Evolutionary conservation across 2,113 vertebrate genomes (phyloP).

Genomic region (Lepidothrix coronata): DNA sequence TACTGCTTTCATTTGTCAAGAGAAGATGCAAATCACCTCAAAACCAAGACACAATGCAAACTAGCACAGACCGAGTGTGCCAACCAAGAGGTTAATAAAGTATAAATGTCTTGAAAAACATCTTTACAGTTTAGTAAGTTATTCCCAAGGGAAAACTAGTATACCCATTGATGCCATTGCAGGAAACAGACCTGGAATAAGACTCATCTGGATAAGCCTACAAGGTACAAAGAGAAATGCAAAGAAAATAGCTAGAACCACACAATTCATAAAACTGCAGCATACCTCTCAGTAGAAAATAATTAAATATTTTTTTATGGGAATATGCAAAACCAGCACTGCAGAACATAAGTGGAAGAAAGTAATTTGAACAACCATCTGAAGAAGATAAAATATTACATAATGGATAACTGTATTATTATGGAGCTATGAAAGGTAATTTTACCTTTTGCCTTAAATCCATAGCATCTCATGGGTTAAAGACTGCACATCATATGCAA

Average conservation of each 20-base stretch:
- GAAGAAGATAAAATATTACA: rapidly evolving
- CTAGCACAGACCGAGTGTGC: background rate
- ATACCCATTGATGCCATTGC: background rate
- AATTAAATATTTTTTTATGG: background rate
- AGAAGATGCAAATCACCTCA: background rate
- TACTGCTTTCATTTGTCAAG: background rate
- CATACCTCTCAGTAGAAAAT: background rate
- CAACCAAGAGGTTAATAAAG: background rate
- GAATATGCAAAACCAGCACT: background rate
- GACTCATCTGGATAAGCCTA: background rate
- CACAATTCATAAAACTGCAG: background rate
- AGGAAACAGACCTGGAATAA: background rate
- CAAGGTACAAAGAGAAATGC: background rate
- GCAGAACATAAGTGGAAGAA: background rate
- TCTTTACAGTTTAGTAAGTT: background rate
- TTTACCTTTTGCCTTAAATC: background rate
- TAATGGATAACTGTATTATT: background rate
- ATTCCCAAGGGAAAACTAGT: background rate
- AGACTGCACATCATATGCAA: background rate
- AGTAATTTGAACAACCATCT: background rate
- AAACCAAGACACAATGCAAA: background rate
- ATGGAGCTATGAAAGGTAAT: background rate
- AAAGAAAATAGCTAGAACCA: background rate
- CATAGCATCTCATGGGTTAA: background rate
- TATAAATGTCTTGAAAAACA: background rate